Base-by-base conservation (phyloP, 2,113 vertebrate genomes). In the Cyphomyrus plagiostoma region DNA sequence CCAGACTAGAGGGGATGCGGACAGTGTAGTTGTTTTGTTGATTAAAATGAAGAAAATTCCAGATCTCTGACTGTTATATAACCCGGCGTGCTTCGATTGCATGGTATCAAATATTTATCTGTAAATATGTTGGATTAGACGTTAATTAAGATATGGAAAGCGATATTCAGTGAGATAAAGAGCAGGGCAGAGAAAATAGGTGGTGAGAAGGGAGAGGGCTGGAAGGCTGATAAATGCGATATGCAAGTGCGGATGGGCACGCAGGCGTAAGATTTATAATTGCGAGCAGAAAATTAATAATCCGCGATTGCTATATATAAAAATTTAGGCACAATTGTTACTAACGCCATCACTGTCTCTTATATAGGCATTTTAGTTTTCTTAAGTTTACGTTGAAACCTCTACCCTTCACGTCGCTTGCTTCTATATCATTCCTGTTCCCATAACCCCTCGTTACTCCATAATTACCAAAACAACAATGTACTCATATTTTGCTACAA, bases 381-480 rank as follows among this genome's bases (percentile, higher is more conserved):
- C 49, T 89, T 89, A n/a, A 84, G 13, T 89, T 23, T 50, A 89
- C 89, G 89, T 83, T 58, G 10, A 89, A 21, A 52, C 88, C 48
- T 89, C 77, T 45, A 84, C 77, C 88, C 77, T 83, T 74, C 49
- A 89, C 74, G 49, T 89, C 88, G 49, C 74, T 30, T 77, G 88
- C 45, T 84, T 49, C 74, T 56, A 26, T 89, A 49, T 82, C 49
- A 62, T 42, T 49, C 39, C 88, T 46, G 11, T 45, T 89, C 46
- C 26, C 35, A 30, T 62, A 56, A 52, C 89, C 88, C 89, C 88
- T 84, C 77, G 42, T 84, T 84, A 30, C 52, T 85, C 42, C 82
- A 89, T 89, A 56, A 82, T 48, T 48, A 89, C 70, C 88, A 77
- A 77, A 88, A 89, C 70, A 39, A 53, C 46, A 80, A n/a, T 88